Base-by-base conservation (phyloP, 2,113 vertebrate genomes). In the Gopherus evgoodei region DNA sequence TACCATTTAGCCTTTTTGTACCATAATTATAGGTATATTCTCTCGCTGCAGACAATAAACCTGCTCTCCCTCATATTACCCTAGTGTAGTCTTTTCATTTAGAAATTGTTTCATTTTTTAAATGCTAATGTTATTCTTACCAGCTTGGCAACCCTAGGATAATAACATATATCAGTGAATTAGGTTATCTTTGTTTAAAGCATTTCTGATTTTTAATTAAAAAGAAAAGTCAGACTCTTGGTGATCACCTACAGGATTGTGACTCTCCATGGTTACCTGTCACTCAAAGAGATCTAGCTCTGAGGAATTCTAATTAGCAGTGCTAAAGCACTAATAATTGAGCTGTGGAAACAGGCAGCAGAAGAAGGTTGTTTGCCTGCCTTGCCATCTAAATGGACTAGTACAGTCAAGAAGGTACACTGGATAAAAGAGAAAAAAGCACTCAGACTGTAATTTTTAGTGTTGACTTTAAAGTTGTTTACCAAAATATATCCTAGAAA, bases 261-360 rank as follows among this genome's bases (percentile, higher is more conserved):
- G 98, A 72, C 98, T 98, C 98, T 98, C 98, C 98, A 98, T 98
- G 98, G 98, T 98, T 98, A 98, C 98, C 96, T 98, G 98, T 97
- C 98, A 98, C 97, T 98, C 97, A 97, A 97, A 98, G 97, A 95
- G 93, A 97, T 97, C 97, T 90, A 75, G 96, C 98, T 97, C 97
- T 80, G 94, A 97, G 97, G 98, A 98, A 98, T 98, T 98, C 98
- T 98, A 98, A 98, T 98, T 98, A 98, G 98, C 97, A 96, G 84
- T 10, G 92, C 93, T 96, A 98, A 97, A 95, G 96, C 96, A 83
- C 93, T 35, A 89, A 3, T 98, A 96, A 98, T 97, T 98, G 98
- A 98, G 95, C 97, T 96, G 97, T 95, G 95, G 97, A 96, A 96
- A 95, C 59, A 94, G 96, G 85, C 94, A 91, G 95, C 76, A n/a